phyloP scores from a whole-genome alignment of 2,113 vertebrate genomes.

The Sander lucioperca region DNA sequence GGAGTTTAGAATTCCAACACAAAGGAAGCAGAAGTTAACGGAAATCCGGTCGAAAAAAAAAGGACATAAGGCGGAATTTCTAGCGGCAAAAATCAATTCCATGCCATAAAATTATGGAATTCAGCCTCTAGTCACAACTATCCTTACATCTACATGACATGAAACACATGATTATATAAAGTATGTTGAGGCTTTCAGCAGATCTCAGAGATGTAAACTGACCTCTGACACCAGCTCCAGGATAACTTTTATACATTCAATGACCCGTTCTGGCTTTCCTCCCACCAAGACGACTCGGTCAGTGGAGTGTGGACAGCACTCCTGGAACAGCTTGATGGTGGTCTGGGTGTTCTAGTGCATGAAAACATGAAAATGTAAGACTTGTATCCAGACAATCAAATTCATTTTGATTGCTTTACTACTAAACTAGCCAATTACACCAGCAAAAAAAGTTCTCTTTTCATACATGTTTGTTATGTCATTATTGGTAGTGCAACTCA shows the following conservation, averaged over 20 bases:
- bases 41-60: too few relatives aligned
- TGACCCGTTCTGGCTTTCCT: conserved; percentile 95
- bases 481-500: neutral
- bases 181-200: conserved; percentile 13
- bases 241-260: conserved; percentile 98
- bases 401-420: neutral
- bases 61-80: too few relatives aligned
- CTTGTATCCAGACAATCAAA: neutral
- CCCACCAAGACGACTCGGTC: conserved; percentile 97
- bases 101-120: neutral
- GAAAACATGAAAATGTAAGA: neutral
- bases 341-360: conserved; percentile 93
- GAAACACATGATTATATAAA: neutral
- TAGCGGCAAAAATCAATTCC: too few relatives aligned
- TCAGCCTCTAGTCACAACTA: neutral
- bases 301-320: conserved; percentile 98
- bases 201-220: conserved; percentile 30
- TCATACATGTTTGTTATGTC: neutral
- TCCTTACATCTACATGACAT: neutral
- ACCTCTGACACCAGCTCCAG: conserved; percentile 97
- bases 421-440: neutral
- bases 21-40: too few relatives aligned
- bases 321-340: conserved; percentile 98
- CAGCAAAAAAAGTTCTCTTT: neutral
- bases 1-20: too few relatives aligned